Percentiles rank a stretch among this genome's conserved stretches.
These are phyloP conservation scores for Pyrgilauda ruficollis DNA, from an alignment of 2,113 vertebrate species.

Conservation along the genomic window DNA sequence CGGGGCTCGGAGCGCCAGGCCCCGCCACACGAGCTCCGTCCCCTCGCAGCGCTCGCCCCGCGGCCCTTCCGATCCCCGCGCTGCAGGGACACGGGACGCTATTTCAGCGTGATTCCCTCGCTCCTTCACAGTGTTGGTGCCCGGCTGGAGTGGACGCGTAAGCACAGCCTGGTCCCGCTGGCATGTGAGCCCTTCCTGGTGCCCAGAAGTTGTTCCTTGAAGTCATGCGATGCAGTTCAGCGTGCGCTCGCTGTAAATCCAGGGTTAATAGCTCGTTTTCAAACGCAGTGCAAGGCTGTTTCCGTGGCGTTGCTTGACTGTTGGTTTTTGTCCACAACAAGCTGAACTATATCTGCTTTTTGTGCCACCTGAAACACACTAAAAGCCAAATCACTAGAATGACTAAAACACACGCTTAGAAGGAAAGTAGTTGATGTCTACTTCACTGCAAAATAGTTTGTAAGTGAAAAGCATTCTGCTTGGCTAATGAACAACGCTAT, in stretches of 20 bases:
- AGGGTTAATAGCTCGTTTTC: neutral
- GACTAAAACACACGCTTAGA: neutral
- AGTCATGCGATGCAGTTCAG: neutral
- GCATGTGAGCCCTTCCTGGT: rapidly evolving
- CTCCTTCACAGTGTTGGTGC: rapidly evolving
- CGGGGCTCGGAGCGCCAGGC: neutral
- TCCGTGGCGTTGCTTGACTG: neutral
- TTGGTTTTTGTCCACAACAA: neutral
- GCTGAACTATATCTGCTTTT: rapidly evolving
- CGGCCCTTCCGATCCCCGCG: no score
- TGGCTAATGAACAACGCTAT: neutral
- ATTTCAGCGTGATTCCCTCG: rapidly evolving
- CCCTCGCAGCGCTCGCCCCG: rapidly evolving
- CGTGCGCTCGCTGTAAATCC: neutral
- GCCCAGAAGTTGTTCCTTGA: neutral
- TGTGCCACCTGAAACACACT: rapidly evolving
- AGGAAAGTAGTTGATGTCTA: neutral
- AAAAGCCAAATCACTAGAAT: neutral
- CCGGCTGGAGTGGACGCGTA: neutral
- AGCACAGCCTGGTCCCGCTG: rapidly evolving
- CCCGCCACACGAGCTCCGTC: rapidly evolving
- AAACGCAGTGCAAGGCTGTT: neutral
- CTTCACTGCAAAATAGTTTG: neutral
- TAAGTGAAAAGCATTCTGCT: neutral
- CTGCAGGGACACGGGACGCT: rapidly evolving